Evolutionary conservation across 2,113 vertebrate species (phyloP), one percentile per base, ranked within the genome.

Genomic region (Sakesphorus luctuosus): DNA sequence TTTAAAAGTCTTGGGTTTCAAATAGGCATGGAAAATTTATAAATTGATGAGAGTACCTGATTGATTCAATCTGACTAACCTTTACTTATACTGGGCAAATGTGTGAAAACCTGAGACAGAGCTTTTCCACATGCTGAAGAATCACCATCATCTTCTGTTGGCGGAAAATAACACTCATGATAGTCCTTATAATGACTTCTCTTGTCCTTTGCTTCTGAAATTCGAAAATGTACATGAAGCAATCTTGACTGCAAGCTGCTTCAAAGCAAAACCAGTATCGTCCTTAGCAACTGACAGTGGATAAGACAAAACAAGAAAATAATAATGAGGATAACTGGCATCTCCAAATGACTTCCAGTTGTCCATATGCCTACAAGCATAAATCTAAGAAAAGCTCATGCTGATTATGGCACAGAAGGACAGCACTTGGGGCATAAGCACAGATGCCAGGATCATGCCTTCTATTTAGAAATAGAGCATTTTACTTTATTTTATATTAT

Each of bases 271-370:
- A 50, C 33, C 44, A 93, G 38, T 24, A 73, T 28, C 35, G 40
- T 82, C 73, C 65, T 84, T 67, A 89, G 72, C 24, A 82, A 67
- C 35, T 72, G 31, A 77, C 52, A 92, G 68, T 46, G 66, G 62
- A 78, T 84, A 83, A 80, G 43, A 93, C 65, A 84, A 82, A 84
- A 50, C 44, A 20, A 68, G 80, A 87, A 95, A 76, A 85, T 38
- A 94, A 36, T 78, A 93, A 97, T 28, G 62, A 96, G 92, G 69
- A 79, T 79, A 81, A 90, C 87, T 89, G 93, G 82, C 89, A 91
- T 92, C 61, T 91, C 91, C 86, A 93, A 97, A 95, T 87, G 90
- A 86, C 89, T 97, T 97, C 91, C 89, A 97, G 83, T 97, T 97
- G 93, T 80, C 95, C 92, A 71, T 67, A 91, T 91, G 95, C 91